Base-by-base conservation (phyloP, 1,140 invertebrate species). In the Lithobius niger region DNA sequence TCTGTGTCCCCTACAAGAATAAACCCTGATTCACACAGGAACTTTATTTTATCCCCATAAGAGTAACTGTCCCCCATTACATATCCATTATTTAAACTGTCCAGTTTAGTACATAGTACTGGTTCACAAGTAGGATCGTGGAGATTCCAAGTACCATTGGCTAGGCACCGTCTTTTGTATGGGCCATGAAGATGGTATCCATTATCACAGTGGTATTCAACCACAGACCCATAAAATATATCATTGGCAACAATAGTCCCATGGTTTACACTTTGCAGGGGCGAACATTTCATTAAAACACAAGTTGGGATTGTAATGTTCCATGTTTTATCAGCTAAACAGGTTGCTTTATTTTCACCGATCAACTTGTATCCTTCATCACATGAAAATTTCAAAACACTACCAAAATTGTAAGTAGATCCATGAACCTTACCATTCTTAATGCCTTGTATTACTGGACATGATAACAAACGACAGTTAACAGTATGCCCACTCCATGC, bases 401-500 rank as follows among this genome's bases (percentile, higher is more conserved):
- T 55, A 15, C 58, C 61, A 51, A 58, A 64, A 1, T 58, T 61
- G 36, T 55, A 59, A 27, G 54, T 55, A 10, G 43, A 52, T 1
- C 58, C 58, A 27, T 28, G 22, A 24, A 58, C 51, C 15, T 51
- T 21, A 0, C 62, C 63, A 57, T 61, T 24, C 21, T 61, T 54
- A 50, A 62, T 16, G 27, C 59, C 57, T 2, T 55, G 48, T 27
- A 58, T 45, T n/a, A 40, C 45, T 18, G 55, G 27, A 59, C 65
- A 67, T 13, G 49, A 55, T n/a, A 67, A 56, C 55, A 63, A 64
- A 4, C 61, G 48, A 60, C 74, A 74, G n/a, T 54, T 53, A 0
- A 71, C 71, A 21, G 60, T 48, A 27, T 53, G 40, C 40, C 62
- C 59, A 26, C 64, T 65, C 74, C 74, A 75, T 2, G 52, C 59